Percentiles rank a stretch among this genome's conserved stretches.
Evolutionary conservation across 2,113 vertebrate species (phyloP).

Genomic region (Stegostoma tigrinum): DNA sequence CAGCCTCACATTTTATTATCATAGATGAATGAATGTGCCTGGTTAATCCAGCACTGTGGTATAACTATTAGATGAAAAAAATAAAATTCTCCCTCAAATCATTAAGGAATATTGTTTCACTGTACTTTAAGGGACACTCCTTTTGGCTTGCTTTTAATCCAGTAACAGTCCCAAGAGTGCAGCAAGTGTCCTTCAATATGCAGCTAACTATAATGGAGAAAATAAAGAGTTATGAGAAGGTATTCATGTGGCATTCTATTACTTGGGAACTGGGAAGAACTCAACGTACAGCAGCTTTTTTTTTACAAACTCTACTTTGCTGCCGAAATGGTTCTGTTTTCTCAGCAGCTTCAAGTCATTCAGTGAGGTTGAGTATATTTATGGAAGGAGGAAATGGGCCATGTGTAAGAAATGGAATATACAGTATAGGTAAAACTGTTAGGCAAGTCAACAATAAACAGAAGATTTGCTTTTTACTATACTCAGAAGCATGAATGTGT

Average conservation of each 20-base stretch:
- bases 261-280: background rate
- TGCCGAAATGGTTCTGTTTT: background rate
- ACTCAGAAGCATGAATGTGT: slow-evolving; percentile 4
- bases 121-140: background rate
- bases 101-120: background rate
- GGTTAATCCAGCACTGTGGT: background rate
- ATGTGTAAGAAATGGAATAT: background rate
- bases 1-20: no score
- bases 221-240: background rate
- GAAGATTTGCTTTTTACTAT: background rate
- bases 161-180: background rate
- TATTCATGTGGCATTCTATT: background rate
- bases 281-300: background rate
- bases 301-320: background rate
- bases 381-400: background rate
- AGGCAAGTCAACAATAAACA: background rate
- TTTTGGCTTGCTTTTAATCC: background rate
- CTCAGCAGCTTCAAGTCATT: background rate
- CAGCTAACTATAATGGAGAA: background rate
- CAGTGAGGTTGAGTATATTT: no score
- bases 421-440: background rate
- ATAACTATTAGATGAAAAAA: background rate
- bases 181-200: background rate
- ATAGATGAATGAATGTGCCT: background rate
- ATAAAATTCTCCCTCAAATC: background rate